These are phyloP conservation scores for Phenganax subtilis DNA, from an alignment of 92 coral and sea anemone species.

Conservation along the genomic window DNA sequence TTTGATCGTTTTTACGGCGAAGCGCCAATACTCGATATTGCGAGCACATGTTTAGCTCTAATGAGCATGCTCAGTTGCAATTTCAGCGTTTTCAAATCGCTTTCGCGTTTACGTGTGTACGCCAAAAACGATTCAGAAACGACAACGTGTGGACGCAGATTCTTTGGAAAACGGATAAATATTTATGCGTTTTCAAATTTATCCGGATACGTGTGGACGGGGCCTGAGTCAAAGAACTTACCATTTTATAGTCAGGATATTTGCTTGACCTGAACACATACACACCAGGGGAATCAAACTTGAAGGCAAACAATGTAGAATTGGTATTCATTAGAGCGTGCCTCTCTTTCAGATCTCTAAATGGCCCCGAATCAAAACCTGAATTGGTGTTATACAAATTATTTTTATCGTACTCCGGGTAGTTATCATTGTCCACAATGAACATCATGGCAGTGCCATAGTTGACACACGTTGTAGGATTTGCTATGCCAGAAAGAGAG, in stretches of 20 bases:
- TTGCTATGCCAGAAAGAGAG: constrained; percentile 50
- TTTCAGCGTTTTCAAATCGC: no score
- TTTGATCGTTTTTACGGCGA: no score
- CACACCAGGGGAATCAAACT: constrained; percentile 80
- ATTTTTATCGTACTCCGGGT: constrained; percentile 69
- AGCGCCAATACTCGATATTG: no score
- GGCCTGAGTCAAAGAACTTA: constrained; percentile 37
- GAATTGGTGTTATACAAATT: constrained; percentile 90
- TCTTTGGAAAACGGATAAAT: no score
- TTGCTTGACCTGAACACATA: constrained; percentile 82
- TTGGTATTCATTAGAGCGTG: constrained; percentile 67
- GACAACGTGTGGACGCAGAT: no score
- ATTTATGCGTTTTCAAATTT: no score
- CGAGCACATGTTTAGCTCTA: no score
- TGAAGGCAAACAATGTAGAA: constrained; percentile 84
- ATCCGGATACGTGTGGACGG: not conserved
- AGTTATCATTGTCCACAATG: constrained; percentile 68
- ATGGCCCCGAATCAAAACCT: constrained; percentile 82
- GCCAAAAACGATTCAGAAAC: no score
- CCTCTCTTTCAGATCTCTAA: constrained; percentile 62
- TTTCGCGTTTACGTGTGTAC: no score
- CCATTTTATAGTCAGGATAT: constrained; percentile 70
- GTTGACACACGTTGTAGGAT: constrained; percentile 71
- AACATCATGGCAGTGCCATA: constrained; percentile 75
- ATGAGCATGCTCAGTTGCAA: no score